Evolutionary conservation across 2,113 vertebrate species (phyloP), one percentile per base, ranked within the genome.

Genomic region (Actinemys pallida): DNA sequence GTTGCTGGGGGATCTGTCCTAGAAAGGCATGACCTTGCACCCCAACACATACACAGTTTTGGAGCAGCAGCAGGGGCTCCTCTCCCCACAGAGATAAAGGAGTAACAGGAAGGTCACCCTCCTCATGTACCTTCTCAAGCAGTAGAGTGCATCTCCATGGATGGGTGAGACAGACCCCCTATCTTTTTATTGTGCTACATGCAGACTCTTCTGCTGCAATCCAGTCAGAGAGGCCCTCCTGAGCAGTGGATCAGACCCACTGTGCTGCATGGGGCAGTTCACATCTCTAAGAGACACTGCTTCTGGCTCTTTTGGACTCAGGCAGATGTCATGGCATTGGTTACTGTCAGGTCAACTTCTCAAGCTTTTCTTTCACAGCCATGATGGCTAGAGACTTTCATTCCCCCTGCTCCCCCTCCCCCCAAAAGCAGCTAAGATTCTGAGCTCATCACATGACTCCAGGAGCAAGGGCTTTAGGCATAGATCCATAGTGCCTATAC

Each of bases 261-360:
- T 9, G 79, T 45, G 84, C 12, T 13, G 35, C 35, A 2, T 5
- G 5, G 81, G 0, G 69, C 22, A 89, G 57, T 35, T 50, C 42
- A 87, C 78, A 16, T 3, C 85, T 72, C 85, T 59, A 27, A 17
- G 82, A 78, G 91, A 52, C 0, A 1, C 10, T 1, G 50, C 13
- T 92, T 49, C 92, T 81, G 90, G 20, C 81, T 62, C 85, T 93
- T 14, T 39, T 78, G 69, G 90, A 35, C 39, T 19, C 1, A 52
- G 76, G 90, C 87, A 84, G 85, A 88, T 13, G 2, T 25, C 1
- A 29, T 53, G 0, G 0, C 4, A 5, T 52, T 56, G 56, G 83
- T 91, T 83, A 24, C 27, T 1, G 2, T 39, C 17, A 83, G 81
- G 89, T 90, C 92, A 92, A 83, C 92, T 96, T 88, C 62, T 87